Percentiles rank a stretch among this genome's conserved stretches.
These are phyloP conservation scores for Morone chrysops DNA, from an alignment of 2,113 vertebrate genomes.

Conservation along the genomic window DNA sequence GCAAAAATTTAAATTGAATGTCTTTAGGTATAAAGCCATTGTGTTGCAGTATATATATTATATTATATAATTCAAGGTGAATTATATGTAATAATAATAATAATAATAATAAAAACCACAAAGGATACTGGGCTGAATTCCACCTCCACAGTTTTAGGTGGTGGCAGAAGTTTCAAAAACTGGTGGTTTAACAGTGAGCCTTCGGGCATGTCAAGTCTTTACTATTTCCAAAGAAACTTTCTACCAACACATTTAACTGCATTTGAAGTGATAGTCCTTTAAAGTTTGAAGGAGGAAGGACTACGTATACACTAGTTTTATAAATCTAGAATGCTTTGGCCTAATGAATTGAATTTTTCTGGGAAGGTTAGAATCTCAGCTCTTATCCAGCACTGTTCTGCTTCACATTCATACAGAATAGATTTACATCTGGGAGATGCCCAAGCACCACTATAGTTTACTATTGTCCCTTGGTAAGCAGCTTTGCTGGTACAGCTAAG, in stretches of 20 bases:
- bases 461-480: background rate
- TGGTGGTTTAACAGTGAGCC: too few relatives aligned
- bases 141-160: background rate
- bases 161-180: background rate
- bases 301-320: background rate
- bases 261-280: background rate
- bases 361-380: background rate
- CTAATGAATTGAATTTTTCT: background rate
- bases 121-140: background rate
- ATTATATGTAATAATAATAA: too few relatives aligned
- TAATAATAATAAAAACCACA: too few relatives aligned
- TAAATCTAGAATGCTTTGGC: background rate
- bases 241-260: background rate
- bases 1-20: too few relatives aligned
- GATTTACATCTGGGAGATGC: background rate
- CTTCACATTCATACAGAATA: background rate
- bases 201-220: too few relatives aligned
- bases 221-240: background rate
- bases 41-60: too few relatives aligned
- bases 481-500: background rate
- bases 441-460: background rate
- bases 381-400: background rate
- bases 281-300: background rate
- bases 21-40: too few relatives aligned
- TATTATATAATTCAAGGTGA: too few relatives aligned